These are phyloP conservation scores for Syrista parreyssii DNA, from an alignment of 2,888 invertebrate genomes.

Conservation along the genomic window DNA sequence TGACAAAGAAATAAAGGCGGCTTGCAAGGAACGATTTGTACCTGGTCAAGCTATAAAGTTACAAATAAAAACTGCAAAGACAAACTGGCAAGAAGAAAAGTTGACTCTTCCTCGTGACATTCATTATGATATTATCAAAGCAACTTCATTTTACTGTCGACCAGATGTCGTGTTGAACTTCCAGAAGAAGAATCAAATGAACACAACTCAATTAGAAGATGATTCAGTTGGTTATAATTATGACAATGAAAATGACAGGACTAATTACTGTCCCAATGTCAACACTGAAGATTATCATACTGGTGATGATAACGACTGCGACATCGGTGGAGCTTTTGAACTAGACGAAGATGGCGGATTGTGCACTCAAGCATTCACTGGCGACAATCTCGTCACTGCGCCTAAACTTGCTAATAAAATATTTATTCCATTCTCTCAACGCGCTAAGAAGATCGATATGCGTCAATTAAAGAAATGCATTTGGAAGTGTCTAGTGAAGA, in stretches of 20 bases:
- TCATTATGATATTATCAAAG: constrained; percentile 31
- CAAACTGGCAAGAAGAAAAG: constrained; percentile 44
- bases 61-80: constrained; percentile 35
- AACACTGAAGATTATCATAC: constrained; percentile 37
- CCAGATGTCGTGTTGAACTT: constrained; percentile 20
- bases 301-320: constrained; percentile 45
- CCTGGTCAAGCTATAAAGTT: constrained; percentile 23
- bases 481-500: constrained; percentile 71
- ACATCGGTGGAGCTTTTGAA: constrained; percentile 39
- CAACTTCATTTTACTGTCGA: constrained; percentile 32
- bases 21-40: constrained; percentile 20
- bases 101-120: constrained; percentile 41
- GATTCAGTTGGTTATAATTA: constrained; percentile 68
- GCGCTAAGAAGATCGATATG: constrained; percentile 90
- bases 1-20: constrained; percentile 16
- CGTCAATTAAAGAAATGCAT: constrained; percentile 82
- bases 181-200: background rate
- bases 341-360: constrained; percentile 24
- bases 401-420: constrained; percentile 76
- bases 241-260: constrained; percentile 69
- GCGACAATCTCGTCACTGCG: constrained; percentile 74
- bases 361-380: constrained; percentile 57
- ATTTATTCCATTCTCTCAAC: constrained; percentile 82
- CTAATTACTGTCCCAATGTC: constrained; percentile 67
- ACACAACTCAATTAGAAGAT: constrained; percentile 1